phyloP scores from a whole-genome alignment of 2,113 vertebrate species.

The Paralichthys olivaceus region DNA sequence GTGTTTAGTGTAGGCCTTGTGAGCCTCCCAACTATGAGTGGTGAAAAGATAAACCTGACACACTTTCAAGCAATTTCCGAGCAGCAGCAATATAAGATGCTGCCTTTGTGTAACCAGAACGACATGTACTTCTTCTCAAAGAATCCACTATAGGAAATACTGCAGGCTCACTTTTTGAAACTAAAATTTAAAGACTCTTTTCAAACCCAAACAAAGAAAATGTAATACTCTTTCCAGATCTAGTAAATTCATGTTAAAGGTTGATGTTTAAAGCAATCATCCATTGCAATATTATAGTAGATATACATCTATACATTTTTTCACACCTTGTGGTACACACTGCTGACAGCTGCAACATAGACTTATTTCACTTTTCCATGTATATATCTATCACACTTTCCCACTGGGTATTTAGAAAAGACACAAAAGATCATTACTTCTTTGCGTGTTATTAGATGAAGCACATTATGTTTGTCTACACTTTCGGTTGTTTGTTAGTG shows the following conservation, averaged over 20 bases:
- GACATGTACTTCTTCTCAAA: constrained; percentile 12
- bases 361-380: no score
- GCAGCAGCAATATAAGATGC: constrained; percentile 20
- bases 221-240: neutral
- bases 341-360: no score
- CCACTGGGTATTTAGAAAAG: neutral
- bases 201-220: neutral
- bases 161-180: neutral
- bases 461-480: neutral
- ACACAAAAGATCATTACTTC: neutral
- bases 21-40: constrained; percentile 11
- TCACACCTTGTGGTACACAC: neutral
- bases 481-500: neutral
- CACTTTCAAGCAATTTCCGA: constrained; percentile 32
- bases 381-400: neutral
- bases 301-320: neutral
- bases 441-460: neutral
- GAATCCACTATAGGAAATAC: neutral
- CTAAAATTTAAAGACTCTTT: neutral
- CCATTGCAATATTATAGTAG: neutral
- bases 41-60: constrained; percentile 45
- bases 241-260: neutral
- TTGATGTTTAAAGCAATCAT: neutral
- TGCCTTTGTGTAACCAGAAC: constrained; percentile 36
- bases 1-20: constrained; percentile 34